Evolutionary conservation across 2,888 invertebrate genomes (phyloP).

Genomic region (Zelleria hepariella): DNA sequence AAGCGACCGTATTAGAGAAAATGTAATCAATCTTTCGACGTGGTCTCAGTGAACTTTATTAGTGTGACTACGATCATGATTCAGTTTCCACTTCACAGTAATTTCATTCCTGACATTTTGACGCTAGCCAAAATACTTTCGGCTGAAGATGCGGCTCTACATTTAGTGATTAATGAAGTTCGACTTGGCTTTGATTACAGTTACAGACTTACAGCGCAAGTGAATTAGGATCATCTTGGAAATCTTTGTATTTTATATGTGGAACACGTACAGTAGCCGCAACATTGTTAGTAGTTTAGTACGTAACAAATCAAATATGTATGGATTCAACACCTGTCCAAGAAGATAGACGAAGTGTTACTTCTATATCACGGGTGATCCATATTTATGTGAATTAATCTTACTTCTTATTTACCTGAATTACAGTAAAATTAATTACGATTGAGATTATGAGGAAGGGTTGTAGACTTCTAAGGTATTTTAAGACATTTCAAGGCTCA

Average conservation of each 20-base stretch:
- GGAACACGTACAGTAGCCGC: neutral
- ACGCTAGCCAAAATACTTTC: neutral
- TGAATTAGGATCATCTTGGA: neutral
- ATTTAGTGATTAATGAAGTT: neutral
- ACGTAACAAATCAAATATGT: neutral
- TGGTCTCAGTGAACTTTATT: neutral
- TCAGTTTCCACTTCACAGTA: neutral
- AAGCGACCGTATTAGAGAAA: no score
- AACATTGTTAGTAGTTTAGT: neutral
- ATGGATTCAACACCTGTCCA: neutral
- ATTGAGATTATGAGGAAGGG: no score
- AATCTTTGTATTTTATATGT: neutral
- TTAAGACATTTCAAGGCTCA: no score
- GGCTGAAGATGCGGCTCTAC: neutral
- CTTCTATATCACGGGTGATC: neutral
- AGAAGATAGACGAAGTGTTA: neutral
- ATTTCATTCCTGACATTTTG: slow-evolving; percentile 2
- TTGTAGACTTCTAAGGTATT: no score
- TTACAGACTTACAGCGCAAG: no score
- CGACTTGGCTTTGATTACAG: neutral
- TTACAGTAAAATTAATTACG: no score
- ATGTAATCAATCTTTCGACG: no score
- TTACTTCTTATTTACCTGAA: no score
- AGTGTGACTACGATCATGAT: neutral
- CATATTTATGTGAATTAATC: no score